A percentile compares a stretch with the other conserved stretches of the same genome.
Evolutionary conservation across 1,140 invertebrate genomes (phyloP).

Genomic region (Brachionus paranguensis): DNA sequence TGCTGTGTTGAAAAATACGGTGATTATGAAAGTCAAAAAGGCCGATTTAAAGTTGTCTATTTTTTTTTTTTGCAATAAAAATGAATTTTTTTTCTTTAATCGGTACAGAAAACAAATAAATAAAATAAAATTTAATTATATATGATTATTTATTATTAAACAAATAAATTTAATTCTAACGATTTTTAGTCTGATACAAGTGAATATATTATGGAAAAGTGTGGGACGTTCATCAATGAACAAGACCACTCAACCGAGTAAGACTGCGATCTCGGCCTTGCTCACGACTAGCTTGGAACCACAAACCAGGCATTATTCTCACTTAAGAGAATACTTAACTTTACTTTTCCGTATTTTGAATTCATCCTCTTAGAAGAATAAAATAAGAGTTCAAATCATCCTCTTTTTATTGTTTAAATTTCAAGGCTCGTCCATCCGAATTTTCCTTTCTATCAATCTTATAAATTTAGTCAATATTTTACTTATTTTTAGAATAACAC

Average conservation of each 20-base stretch:
- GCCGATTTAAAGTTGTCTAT: no score
- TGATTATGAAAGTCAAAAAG: no score
- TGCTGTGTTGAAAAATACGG: no score
- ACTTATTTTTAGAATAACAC: not conserved
- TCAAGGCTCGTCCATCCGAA: not conserved
- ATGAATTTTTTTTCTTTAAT: no score
- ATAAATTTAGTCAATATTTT: not conserved
- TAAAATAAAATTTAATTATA: no score
- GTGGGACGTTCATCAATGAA: not conserved
- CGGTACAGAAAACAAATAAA: no score
- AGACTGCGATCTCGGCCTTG: not conserved
- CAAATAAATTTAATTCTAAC: no score
- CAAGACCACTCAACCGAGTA: not conserved
- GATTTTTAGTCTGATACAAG: not conserved
- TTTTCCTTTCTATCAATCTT: not conserved
- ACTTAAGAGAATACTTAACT: not conserved
- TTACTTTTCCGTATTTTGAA: not conserved
- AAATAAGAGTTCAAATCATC: not conserved
- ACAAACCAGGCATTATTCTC: not conserved
- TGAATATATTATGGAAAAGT: not conserved
- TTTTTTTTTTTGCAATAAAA: no score
- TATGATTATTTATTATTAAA: no score
- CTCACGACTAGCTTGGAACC: not conserved
- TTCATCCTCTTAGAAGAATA: not conserved
- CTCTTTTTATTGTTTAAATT: not conserved